Conservation (phyloP, 2,888 invertebrate species). For the Pteria penguin region DNA sequence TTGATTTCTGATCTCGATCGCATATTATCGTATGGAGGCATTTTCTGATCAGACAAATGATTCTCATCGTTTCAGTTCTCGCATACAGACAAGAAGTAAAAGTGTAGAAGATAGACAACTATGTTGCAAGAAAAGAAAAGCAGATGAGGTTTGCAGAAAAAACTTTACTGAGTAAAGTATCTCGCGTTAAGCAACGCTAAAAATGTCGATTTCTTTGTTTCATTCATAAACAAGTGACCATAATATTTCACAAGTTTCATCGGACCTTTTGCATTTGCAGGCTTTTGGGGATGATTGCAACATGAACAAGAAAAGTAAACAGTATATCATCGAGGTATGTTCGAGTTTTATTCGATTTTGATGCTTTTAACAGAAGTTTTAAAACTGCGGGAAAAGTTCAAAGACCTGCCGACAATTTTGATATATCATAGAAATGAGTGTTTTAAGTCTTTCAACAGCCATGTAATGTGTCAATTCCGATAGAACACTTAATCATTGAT, state of each 20-base stretch:
- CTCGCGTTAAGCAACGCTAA: not conserved
- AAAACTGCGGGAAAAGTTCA: no score
- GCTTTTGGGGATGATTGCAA: slow-evolving; percentile 64
- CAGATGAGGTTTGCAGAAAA: slow-evolving; percentile 61
- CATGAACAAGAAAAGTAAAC: slow-evolving; percentile 62
- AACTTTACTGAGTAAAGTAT: not conserved
- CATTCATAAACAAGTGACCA: no score
- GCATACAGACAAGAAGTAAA: slow-evolving; percentile 60
- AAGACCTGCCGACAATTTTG: no score
- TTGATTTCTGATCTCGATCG: slow-evolving; percentile 43
- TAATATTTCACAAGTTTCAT: no score
- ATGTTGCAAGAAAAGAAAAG: slow-evolving; percentile 67
- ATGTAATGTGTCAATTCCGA: no score
- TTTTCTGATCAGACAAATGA: not conserved
- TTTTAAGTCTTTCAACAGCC: no score
- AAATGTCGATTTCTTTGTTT: slow-evolving; percentile 10
- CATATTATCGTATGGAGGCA: not conserved
- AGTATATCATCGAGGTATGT: slow-evolving; percentile 73
- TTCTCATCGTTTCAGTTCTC: slow-evolving; percentile 58
- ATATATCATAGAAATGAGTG: no score
- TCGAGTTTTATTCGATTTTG: slow-evolving; percentile 37
- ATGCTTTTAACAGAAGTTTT: no score
- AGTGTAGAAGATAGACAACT: slow-evolving; percentile 48
- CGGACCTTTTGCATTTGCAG: slow-evolving; percentile 59
- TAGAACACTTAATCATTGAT: no score